Percentiles rank a stretch among this genome's conserved stretches.
phyloP scores from a whole-genome alignment of 2,888 invertebrate species.

The Apantesis nais region DNA sequence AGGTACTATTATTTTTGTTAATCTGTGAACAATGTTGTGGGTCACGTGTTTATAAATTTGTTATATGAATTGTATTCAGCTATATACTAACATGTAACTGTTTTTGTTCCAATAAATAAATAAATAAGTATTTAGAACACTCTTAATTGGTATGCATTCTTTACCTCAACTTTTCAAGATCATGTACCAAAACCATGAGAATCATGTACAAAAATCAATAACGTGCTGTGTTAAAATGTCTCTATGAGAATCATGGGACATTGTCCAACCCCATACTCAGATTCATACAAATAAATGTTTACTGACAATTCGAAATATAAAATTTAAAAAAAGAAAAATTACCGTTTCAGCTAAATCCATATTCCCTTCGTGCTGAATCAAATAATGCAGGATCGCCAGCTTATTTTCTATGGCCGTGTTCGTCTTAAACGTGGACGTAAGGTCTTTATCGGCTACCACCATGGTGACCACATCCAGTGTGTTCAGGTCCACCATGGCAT shows the following conservation, averaged over 20 bases:
- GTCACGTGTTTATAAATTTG: no score
- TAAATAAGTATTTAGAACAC: no score
- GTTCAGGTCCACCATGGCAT: conserved; percentile 87
- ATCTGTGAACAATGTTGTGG: no score
- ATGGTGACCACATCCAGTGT: conserved; percentile 90
- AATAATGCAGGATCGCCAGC: conserved; percentile 92
- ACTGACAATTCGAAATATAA: no score
- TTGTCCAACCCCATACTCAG: not conserved
- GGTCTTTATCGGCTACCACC: conserved; percentile 87
- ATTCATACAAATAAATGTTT: no score
- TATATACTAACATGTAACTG: no score
- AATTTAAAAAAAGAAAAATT: conserved; percentile 34
- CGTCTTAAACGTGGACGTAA: conserved; percentile 89
- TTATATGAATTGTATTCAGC: no score
- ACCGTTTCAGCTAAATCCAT: conserved; percentile 91
- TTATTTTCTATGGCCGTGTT: conserved; percentile 89
- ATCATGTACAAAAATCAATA: not conserved
- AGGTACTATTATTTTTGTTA: no score
- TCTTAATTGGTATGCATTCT: no score
- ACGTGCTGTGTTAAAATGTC: not conserved
- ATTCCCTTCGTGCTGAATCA: conserved; percentile 91
- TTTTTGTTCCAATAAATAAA: no score
- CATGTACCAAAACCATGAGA: no score
- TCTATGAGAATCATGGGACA: not conserved
- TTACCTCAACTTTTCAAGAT: no score